A percentile compares a stretch with the other conserved stretches of the same genome.
phyloP scores from a whole-genome alignment of 2,113 vertebrate species.

The Gorsachius goisagi region DNA sequence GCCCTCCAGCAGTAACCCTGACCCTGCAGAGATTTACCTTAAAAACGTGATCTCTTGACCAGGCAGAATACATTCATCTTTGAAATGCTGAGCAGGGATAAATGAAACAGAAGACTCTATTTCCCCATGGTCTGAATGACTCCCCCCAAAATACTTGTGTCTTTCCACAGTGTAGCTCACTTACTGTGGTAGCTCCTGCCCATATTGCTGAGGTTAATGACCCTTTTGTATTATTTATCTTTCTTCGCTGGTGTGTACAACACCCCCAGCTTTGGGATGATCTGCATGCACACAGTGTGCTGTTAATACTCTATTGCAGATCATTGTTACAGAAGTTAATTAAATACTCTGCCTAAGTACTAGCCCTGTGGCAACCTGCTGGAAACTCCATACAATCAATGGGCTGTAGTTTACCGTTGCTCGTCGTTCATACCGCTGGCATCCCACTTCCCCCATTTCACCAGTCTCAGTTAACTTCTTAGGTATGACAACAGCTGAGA shows the following conservation, averaged over 20 bases:
- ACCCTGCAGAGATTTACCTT: neutral
- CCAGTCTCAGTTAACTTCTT: neutral
- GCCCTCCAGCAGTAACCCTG: neutral
- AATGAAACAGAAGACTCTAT: neutral
- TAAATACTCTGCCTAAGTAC: conserved; percentile 34
- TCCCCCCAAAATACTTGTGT: neutral
- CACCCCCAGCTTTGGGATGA: neutral
- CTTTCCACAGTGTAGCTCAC: neutral
- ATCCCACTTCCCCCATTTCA: neutral
- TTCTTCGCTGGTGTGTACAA: neutral
- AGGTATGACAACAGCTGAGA: neutral
- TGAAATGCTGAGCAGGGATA: neutral
- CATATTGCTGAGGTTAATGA: neutral
- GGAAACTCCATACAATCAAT: neutral
- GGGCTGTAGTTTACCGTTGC: neutral
- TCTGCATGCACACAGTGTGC: neutral
- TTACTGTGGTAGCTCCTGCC: neutral
- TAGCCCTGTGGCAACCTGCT: conserved; percentile 24
- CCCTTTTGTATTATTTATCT: neutral
- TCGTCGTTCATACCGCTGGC: neutral
- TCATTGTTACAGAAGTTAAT: conserved; percentile 22
- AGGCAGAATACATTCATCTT: neutral
- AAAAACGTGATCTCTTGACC: neutral
- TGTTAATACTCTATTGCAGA: neutral
- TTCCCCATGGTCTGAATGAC: neutral